phyloP scores from a whole-genome alignment of 2,113 vertebrate genomes.

The Odocoileus hemionus region DNA sequence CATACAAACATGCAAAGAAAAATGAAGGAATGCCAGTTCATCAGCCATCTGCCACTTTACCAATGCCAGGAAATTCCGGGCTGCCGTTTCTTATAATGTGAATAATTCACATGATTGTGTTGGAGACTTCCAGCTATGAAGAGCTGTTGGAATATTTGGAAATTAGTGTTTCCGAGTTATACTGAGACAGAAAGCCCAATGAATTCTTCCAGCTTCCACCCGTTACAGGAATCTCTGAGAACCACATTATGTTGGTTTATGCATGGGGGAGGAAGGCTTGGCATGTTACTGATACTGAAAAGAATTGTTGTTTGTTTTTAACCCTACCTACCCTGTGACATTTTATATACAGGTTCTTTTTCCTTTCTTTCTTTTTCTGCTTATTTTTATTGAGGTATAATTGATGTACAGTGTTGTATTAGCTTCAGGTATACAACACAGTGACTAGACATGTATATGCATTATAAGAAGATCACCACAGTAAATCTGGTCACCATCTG shows the following conservation, averaged over 20 bases:
- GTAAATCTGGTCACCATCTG: neutral
- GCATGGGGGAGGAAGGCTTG: neutral
- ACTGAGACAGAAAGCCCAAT: neutral
- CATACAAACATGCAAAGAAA: constrained; percentile 4
- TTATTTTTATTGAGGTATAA: neutral
- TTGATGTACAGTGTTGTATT: neutral
- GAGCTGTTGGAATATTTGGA: neutral
- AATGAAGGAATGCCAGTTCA: constrained; percentile 10
- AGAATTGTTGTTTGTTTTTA: neutral
- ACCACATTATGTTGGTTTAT: neutral
- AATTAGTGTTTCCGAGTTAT: neutral
- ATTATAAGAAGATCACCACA: neutral
- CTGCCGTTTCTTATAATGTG: constrained; percentile 7
- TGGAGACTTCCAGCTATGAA: constrained; percentile 8
- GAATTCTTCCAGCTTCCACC: neutral
- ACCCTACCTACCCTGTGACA: neutral
- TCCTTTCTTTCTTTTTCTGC: neutral
- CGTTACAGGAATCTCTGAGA: constrained; percentile 19
- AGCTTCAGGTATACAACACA: neutral
- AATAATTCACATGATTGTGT: constrained; percentile 49
- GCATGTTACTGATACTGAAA: neutral
- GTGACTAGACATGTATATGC: neutral
- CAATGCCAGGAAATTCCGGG: constrained; percentile 55
- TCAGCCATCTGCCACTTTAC: constrained; percentile 39
- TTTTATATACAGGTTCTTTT: neutral